These are phyloP conservation scores for Phrynocephalus guinanensis DNA, from an alignment of 2,797 vertebrate species.

Conservation along the genomic window DNA sequence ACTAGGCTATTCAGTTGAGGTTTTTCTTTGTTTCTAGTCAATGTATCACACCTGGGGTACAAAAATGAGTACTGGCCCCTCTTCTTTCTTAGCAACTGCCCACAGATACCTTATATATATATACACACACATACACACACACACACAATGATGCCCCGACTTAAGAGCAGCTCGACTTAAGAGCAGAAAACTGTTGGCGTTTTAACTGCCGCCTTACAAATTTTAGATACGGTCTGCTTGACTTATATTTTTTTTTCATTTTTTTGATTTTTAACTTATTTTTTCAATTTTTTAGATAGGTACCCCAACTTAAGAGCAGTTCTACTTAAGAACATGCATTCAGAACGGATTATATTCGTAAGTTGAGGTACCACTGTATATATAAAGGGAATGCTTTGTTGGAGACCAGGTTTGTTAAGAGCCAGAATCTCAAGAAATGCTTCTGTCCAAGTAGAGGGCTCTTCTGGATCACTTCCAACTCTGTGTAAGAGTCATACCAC, in stretches of 20 bases:
- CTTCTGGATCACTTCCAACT: background rate
- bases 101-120: background rate
- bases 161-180: no score
- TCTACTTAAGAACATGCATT: no score
- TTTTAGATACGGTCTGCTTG: no score
- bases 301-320: no score
- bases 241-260: no score
- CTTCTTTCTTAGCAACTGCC: background rate
- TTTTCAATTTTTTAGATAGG: no score
- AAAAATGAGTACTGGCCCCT: background rate
- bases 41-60: background rate
- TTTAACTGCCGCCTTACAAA: no score
- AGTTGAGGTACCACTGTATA: background rate
- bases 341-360: no score
- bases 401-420: background rate
- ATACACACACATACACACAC: no score
- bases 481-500: background rate
- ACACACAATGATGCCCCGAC: no score
- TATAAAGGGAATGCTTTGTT: fast-evolving
- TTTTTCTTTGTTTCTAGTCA: background rate
- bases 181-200: no score
- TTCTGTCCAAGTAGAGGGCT: background rate
- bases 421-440: background rate
- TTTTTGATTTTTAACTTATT: no score
- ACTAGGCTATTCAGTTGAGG: background rate